Conservation (phyloP, 2,888 invertebrate species). For the Mesorhabditis belari region DNA sequence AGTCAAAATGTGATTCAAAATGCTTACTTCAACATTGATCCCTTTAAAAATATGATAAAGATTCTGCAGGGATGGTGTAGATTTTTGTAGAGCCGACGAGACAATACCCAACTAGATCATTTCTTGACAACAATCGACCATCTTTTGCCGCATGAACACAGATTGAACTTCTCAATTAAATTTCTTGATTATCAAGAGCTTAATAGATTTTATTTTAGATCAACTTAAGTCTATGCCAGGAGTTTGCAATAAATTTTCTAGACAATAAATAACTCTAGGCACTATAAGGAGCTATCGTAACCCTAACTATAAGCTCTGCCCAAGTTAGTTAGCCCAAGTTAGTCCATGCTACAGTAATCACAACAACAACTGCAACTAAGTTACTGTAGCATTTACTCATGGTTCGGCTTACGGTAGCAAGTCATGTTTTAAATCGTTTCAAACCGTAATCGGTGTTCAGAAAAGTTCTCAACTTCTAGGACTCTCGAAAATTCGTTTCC, state of each 20-base stretch:
- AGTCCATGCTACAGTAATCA: too few relatives aligned
- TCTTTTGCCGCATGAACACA: background rate
- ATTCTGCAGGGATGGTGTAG: background rate
- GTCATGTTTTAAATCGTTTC: too few relatives aligned
- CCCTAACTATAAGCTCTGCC: background rate
- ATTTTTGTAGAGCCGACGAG: background rate
- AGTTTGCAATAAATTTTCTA: too few relatives aligned
- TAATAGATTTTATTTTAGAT: background rate
- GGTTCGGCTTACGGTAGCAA: too few relatives aligned
- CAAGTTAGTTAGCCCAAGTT: background rate
- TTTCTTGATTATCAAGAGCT: background rate
- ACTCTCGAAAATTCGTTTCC: too few relatives aligned
- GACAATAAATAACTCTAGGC: too few relatives aligned
- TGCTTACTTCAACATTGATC: background rate
- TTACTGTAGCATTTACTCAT: too few relatives aligned
- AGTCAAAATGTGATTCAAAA: background rate
- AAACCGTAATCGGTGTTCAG: too few relatives aligned
- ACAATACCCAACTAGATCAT: background rate
- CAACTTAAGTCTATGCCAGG: background rate
- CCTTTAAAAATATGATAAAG: background rate
- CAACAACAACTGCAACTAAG: too few relatives aligned
- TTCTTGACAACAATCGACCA: background rate
- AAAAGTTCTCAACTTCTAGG: too few relatives aligned
- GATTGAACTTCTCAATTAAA: too few relatives aligned
- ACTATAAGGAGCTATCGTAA: background rate